Evolutionary conservation across 2,888 invertebrate genomes (phyloP).

Genomic region (Ormyrus pomaceus): DNA sequence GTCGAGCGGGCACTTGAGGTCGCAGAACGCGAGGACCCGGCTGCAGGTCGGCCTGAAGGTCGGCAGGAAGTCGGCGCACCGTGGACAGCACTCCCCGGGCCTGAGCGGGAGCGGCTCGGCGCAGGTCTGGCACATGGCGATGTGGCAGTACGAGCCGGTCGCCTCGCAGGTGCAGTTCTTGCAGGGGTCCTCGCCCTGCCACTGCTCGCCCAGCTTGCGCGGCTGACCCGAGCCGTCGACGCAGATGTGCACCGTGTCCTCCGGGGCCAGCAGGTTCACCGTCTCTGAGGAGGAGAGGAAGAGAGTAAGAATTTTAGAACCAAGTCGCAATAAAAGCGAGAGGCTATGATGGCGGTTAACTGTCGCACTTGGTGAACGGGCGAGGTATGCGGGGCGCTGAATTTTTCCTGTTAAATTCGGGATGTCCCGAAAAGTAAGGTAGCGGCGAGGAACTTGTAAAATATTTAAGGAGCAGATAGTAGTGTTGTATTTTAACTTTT

Average conservation of each 20-base stretch:
- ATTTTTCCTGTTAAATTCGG: too few species aligned
- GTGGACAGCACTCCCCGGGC: conserved; percentile 63
- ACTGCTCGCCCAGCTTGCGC: conserved; percentile 59
- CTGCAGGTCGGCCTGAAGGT: conserved; percentile 58
- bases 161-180: conserved; percentile 68
- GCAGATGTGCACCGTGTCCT: conserved; percentile 30
- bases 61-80: conserved; percentile 63
- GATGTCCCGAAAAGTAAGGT: neutral
- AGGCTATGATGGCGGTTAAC: neutral
- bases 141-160: conserved; percentile 65
- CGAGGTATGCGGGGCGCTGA: neutral
- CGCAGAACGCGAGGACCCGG: conserved; percentile 65
- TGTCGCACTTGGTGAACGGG: too few species aligned
- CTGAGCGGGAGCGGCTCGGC: conserved; percentile 57
- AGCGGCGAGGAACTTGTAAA: neutral
- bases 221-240: conserved; percentile 61
- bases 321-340: neutral
- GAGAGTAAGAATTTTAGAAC: too few species aligned
- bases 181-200: conserved; percentile 66
- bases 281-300: neutral
- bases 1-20: conserved; percentile 67
- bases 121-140: conserved; percentile 57
- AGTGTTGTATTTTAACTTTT: too few species aligned
- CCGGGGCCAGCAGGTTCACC: conserved; percentile 26
- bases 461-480: too few species aligned